Percentiles rank a stretch among this genome's conserved stretches.
These are phyloP conservation scores for Oasisia sp. DNA, from an alignment of 2,888 invertebrate genomes.

Conservation along the genomic window DNA sequence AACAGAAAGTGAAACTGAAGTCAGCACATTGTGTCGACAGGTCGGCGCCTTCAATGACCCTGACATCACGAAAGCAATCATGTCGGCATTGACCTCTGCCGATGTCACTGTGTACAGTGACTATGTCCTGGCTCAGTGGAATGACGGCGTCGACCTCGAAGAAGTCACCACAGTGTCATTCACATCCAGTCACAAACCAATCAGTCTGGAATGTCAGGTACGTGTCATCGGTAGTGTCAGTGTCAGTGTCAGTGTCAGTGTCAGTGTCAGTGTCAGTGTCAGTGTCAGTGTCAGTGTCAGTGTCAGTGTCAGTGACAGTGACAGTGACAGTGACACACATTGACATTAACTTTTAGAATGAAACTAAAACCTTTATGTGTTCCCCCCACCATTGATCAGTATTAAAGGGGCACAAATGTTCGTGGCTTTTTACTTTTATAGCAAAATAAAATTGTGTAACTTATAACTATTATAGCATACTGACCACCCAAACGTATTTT, in stretches of 20 bases:
- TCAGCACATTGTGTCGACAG: background rate
- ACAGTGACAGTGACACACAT: background rate
- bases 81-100: conserved; percentile 45
- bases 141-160: conserved; percentile 49
- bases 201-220: conserved; percentile 55
- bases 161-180: conserved; percentile 52
- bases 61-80: conserved; percentile 52
- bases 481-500: no score
- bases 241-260: background rate
- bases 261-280: background rate
- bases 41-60: conserved; percentile 58
- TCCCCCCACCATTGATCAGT: background rate
- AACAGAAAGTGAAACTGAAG: background rate
- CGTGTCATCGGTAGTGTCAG: background rate
- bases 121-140: conserved; percentile 60
- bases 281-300: no score
- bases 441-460: no score
- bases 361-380: background rate
- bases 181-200: conserved; percentile 50
- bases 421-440: no score
- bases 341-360: background rate
- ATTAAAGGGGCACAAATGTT: background rate
- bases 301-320: no score
- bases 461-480: no score
- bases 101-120: conserved; percentile 56